Conservation (phyloP, 2,888 invertebrate genomes). For the Hirtodrosophila cameraria region DNA sequence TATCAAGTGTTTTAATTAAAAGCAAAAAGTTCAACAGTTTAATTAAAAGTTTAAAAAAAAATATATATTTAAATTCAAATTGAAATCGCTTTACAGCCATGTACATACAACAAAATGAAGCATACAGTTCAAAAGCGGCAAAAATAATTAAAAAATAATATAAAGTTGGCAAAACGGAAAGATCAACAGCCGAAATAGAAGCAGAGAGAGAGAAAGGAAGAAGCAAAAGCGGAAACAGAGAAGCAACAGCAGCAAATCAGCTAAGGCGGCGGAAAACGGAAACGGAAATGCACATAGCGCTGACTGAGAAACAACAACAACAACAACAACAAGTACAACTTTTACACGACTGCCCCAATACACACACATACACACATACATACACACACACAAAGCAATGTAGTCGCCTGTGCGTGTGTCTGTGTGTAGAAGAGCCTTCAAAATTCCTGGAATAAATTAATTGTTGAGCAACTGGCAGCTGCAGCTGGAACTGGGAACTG, state of each 20-base stretch:
- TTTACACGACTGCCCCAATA: constrained; percentile 8
- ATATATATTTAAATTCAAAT: too few species aligned
- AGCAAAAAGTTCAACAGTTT: constrained; percentile 47
- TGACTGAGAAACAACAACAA: constrained; percentile 33
- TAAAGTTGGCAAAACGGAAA: constrained; percentile 6
- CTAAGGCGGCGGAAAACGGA: constrained; percentile 57
- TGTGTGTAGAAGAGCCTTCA: constrained; percentile 31
- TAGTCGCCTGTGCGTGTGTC: constrained; percentile 48
- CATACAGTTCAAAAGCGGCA: constrained; percentile 49
- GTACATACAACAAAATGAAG: constrained; percentile 65
- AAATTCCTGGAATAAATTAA: constrained; percentile 33
- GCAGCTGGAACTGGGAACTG: background rate
- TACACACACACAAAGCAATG: constrained; percentile 48
- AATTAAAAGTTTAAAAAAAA: too few species aligned
- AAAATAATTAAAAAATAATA: constrained; percentile 50
- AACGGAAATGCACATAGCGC: constrained; percentile 70
- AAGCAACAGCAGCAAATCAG: constrained; percentile 3
- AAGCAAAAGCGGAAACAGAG: constrained; percentile 26
- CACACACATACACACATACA: constrained; percentile 11
- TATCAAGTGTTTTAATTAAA: constrained; percentile 53
- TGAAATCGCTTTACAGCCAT: constrained; percentile 59
- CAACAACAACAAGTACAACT: constrained; percentile 21
- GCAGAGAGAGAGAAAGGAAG: too few species aligned
- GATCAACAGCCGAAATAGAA: too few species aligned
- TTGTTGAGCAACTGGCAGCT: constrained; percentile 24